phyloP scores from a whole-genome alignment of 2,888 invertebrate species.

The Eremobia ochroleuca region DNA sequence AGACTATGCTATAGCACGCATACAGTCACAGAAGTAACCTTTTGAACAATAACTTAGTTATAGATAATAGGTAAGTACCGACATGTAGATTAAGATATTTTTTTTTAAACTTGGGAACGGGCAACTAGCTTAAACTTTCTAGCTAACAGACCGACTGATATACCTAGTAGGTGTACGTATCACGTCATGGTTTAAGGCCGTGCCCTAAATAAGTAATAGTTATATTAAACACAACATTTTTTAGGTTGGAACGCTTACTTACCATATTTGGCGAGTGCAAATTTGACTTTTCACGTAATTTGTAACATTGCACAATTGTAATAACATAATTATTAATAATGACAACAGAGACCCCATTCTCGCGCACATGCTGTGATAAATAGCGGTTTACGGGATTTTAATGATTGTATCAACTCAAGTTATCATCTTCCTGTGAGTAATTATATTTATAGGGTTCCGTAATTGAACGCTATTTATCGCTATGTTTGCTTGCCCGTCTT shows the following conservation, averaged over 20 bases:
- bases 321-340: conserved; percentile 17
- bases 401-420: conserved; percentile 13
- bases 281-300: neutral
- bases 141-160: no score
- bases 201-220: neutral
- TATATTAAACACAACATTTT: neutral
- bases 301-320: conserved; percentile 24
- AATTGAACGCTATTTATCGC: neutral
- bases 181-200: neutral
- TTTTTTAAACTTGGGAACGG: no score
- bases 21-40: no score
- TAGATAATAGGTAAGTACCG: no score
- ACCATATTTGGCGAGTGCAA: conserved; percentile 10
- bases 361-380: conserved; percentile 14
- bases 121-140: no score
- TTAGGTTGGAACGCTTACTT: conserved; percentile 4
- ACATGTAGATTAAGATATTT: no score
- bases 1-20: neutral
- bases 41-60: no score
- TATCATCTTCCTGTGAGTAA: conserved; percentile 39
- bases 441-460: conserved; percentile 12
- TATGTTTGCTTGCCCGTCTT: neutral
- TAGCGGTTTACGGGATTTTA: neutral
- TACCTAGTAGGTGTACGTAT: neutral
- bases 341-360: neutral